Percentiles rank a stretch among this genome's conserved stretches.
Evolutionary conservation across 2,888 invertebrate genomes (phyloP).

Genomic region (Ectemnius lituratus): DNA sequence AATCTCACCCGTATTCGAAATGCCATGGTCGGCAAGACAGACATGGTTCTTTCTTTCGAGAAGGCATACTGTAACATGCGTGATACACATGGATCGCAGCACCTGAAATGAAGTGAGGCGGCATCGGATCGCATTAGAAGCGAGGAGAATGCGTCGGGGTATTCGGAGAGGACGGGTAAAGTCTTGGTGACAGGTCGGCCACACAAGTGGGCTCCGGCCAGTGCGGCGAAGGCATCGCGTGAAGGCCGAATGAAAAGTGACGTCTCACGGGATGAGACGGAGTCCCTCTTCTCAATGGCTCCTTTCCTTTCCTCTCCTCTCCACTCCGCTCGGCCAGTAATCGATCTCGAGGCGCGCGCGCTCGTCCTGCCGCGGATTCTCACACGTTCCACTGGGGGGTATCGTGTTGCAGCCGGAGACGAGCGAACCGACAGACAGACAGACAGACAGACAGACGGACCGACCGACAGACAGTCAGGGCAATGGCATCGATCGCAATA

Average conservation of each 20-base stretch:
- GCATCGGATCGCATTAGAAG: no score
- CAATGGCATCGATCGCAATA: conserved; percentile 61
- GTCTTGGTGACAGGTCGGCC: no score
- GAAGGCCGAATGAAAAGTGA: conserved; percentile 39
- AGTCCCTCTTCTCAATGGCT: conserved; percentile 13
- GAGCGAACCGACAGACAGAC: conserved; percentile 61
- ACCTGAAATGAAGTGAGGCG: no score
- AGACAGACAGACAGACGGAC: conserved; percentile 48
- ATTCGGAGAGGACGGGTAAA: no score
- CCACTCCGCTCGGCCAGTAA: conserved; percentile 29
- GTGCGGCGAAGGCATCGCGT: conserved; percentile 1
- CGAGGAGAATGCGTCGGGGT: no score
- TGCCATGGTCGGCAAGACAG: no score
- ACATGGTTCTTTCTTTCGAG: no score
- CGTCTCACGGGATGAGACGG: conserved; percentile 31
- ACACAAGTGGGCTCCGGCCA: no score
- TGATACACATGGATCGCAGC: no score
- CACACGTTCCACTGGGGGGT: neutral
- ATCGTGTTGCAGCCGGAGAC: conserved; percentile 37
- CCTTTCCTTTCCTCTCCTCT: no score
- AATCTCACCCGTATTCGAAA: no score
- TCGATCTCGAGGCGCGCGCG: conserved; percentile 49
- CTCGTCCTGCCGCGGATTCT: conserved; percentile 52
- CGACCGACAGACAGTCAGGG: conserved; percentile 62
- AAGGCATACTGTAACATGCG: no score